A percentile compares a stretch with the other conserved stretches of the same genome.
Conservation (phyloP, 2,113 vertebrate genomes). For the Micromys minutus region DNA sequence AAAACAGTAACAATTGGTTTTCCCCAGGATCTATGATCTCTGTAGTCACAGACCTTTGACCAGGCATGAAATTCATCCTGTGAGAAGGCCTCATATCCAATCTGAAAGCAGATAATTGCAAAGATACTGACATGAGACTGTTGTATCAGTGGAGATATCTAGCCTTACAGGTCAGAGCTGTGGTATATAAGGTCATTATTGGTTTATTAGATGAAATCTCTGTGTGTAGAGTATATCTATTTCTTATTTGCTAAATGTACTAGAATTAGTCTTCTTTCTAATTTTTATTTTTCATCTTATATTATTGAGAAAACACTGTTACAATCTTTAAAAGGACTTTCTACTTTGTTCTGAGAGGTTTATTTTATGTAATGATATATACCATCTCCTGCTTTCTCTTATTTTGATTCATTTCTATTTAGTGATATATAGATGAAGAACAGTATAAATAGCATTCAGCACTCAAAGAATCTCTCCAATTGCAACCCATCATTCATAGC, state of each 20-base stretch:
- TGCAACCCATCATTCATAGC: background rate
- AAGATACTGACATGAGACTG: background rate
- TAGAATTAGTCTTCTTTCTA: background rate
- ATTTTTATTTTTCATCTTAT: background rate
- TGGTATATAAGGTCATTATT: background rate
- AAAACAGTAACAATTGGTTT: background rate
- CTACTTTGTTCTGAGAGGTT: background rate
- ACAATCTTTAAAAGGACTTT: background rate
- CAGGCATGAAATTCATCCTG: background rate
- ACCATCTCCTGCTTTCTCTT: background rate
- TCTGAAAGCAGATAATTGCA: background rate
- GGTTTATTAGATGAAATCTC: background rate
- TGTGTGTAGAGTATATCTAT: background rate
- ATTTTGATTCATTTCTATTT: conserved; percentile 34
- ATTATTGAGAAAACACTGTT: background rate
- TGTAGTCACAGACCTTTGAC: background rate
- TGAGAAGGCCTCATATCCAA: background rate
- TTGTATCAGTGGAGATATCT: background rate
- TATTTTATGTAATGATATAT: background rate
- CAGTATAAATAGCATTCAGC: background rate
- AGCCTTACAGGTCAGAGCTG: background rate
- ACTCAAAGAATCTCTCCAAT: background rate
- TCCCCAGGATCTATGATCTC: background rate
- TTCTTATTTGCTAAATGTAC: background rate
- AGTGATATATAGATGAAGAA: background rate